Evolutionary conservation across 1,140 invertebrate genomes (phyloP).

Genomic region (Eueides isabella): DNA sequence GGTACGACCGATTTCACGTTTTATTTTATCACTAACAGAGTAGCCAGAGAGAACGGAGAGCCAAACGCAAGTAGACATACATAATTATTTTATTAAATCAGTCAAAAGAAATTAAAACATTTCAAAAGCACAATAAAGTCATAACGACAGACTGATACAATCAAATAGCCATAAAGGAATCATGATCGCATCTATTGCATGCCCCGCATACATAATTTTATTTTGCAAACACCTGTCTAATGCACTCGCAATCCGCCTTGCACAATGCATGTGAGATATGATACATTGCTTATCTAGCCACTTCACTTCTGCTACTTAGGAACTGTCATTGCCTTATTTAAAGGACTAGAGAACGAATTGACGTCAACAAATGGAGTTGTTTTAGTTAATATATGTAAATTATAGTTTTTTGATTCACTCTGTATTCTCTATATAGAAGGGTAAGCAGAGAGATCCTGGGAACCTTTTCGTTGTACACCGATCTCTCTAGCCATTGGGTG

Average conservation of each 20-base stretch:
- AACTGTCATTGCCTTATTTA: neutral
- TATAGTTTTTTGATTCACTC: no score
- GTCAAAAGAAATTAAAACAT: neutral
- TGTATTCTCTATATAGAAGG: no score
- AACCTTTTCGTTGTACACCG: no score
- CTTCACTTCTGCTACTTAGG: neutral
- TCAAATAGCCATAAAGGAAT: conserved; percentile 5
- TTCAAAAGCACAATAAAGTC: neutral
- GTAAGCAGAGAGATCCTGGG: no score
- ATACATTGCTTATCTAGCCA: neutral
- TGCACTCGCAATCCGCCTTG: conserved; percentile 9
- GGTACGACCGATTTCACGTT: no score
- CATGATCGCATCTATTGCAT: conserved; percentile 14
- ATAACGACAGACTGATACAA: neutral
- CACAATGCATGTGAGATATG: conserved; percentile 11
- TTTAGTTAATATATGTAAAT: no score
- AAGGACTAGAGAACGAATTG: no score
- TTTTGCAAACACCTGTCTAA: conserved; percentile 30
- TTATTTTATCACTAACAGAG: no score
- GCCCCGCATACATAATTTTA: neutral
- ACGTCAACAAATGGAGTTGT: no score
- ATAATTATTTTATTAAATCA: neutral
- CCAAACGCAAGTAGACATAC: neutral
- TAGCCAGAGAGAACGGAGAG: no score
- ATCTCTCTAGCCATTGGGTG: no score